Evolutionary conservation across 2,797 vertebrate genomes (phyloP).

Genomic region (Ptychadena robeensis): DNA sequence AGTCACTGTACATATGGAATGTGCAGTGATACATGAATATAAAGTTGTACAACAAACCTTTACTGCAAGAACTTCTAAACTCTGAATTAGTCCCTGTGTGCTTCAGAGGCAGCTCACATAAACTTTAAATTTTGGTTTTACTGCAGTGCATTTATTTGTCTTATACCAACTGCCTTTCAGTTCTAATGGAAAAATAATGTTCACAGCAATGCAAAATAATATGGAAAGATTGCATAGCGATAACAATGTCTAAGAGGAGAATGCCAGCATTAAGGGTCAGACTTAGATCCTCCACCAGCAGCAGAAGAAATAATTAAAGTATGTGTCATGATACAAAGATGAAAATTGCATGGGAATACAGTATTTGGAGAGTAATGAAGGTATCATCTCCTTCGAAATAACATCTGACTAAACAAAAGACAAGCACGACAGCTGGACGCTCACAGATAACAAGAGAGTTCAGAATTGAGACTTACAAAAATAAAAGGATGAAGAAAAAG

Average conservation of each 20-base stretch:
- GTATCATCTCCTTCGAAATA: constrained; percentile 10
- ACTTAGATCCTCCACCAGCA: not conserved
- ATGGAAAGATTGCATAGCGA: constrained; percentile 17
- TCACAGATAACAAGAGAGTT: constrained; percentile 32
- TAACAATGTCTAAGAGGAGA: constrained; percentile 27
- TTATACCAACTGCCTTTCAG: constrained; percentile 18
- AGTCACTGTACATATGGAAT: not conserved
- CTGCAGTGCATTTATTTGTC: constrained; percentile 19
- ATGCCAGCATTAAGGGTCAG: constrained; percentile 11
- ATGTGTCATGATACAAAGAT: constrained; percentile 29
- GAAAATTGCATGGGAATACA: constrained; percentile 8
- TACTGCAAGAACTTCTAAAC: constrained; percentile 20
- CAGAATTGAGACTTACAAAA: not conserved
- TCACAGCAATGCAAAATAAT: constrained; percentile 20
- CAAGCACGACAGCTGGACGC: constrained; percentile 10
- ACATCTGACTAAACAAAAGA: constrained; percentile 39
- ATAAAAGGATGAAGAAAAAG: not conserved
- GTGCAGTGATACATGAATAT: not conserved
- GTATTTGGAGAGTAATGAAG: constrained; percentile 38
- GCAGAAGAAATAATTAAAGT: constrained; percentile 27
- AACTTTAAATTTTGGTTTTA: constrained; percentile 30
- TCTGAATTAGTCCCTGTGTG: constrained; percentile 16
- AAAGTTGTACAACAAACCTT: constrained; percentile 18
- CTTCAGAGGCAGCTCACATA: constrained; percentile 29
- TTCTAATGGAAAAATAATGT: constrained; percentile 37